Conservation (phyloP, 2,888 invertebrate species). For the Lutraria lutraria region DNA sequence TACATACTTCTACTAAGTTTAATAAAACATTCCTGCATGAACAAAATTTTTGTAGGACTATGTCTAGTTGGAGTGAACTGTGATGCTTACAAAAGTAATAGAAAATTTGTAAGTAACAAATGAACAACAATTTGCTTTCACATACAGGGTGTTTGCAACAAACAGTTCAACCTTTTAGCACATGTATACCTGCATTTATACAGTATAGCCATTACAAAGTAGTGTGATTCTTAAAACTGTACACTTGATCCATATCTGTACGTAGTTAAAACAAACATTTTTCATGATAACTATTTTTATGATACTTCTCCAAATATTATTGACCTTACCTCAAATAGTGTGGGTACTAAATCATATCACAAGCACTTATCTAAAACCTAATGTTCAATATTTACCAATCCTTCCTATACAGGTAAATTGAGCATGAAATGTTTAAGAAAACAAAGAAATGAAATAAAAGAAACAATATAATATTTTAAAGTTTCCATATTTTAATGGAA, state of each 20-base stretch:
- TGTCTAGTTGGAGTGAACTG: too few relatives aligned
- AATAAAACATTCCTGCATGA: too few relatives aligned
- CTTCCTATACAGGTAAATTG: neutral
- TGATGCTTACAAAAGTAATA: too few relatives aligned
- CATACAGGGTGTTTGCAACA: too few relatives aligned
- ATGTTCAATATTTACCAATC: constrained; percentile 57
- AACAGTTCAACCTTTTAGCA: neutral
- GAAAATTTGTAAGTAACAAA: too few relatives aligned
- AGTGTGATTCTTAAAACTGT: neutral
- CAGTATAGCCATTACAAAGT: neutral
- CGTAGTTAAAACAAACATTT: constrained; percentile 45
- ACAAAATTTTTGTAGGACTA: too few relatives aligned
- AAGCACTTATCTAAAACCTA: constrained; percentile 44
- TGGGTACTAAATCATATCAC: constrained; percentile 52
- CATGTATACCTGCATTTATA: neutral
- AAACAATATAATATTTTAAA: neutral
- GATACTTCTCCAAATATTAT: constrained; percentile 28
- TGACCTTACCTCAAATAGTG: constrained; percentile 46
- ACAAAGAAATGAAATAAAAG: constrained; percentile 2
- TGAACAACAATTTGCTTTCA: too few relatives aligned
- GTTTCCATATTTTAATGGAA: neutral
- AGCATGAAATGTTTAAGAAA: constrained; percentile 3
- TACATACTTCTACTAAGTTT: too few relatives aligned
- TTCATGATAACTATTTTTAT: constrained; percentile 49
- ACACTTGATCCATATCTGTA: constrained; percentile 7